Evolutionary conservation across 2,797 vertebrate genomes (phyloP).

Genomic region (Otus scops): DNA sequence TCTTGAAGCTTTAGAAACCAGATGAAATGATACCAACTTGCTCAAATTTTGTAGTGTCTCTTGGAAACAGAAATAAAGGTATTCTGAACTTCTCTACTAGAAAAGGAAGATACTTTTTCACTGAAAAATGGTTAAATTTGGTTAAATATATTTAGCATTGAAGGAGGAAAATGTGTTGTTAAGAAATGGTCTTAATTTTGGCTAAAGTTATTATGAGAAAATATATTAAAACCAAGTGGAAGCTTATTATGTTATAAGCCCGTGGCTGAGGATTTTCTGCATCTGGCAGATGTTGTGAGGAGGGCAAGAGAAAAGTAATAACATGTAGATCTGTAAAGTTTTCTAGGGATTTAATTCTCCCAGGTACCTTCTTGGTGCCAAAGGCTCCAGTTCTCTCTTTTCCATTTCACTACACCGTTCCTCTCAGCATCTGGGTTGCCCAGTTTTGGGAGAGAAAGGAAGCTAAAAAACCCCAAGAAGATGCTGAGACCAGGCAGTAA

Average conservation of each 20-base stretch:
- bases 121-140: background rate
- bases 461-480: background rate
- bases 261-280: background rate
- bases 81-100: background rate
- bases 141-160: background rate
- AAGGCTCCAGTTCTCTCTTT: background rate
- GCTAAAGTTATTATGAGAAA: background rate
- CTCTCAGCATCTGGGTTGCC: background rate
- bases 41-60: background rate
- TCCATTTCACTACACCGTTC: background rate
- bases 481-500: background rate
- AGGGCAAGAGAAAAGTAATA: background rate
- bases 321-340: background rate
- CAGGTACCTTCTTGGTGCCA: background rate
- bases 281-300: background rate
- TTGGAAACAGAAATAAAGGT: background rate
- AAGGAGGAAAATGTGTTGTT: background rate
- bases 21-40: background rate
- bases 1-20: background rate
- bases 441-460: background rate
- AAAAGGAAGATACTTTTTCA: background rate
- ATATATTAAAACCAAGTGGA: background rate
- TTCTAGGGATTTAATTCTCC: background rate
- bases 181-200: background rate
- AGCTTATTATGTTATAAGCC: background rate